Evolutionary conservation across 2,113 vertebrate genomes (phyloP).

Genomic region (Bufo bufo): DNA sequence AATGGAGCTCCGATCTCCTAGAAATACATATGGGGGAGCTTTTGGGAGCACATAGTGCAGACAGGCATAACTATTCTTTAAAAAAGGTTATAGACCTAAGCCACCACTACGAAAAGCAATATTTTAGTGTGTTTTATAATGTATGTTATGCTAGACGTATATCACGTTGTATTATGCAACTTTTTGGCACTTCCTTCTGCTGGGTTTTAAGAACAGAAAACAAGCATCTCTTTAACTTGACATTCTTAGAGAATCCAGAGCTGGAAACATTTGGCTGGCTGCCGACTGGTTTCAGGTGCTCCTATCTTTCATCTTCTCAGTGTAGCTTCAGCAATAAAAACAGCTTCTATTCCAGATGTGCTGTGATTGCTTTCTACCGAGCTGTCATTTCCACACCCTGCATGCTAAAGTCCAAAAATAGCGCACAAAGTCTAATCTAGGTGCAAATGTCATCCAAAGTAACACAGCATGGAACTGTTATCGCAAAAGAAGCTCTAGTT

Average conservation of each 20-base stretch:
- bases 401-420: conserved; percentile 20
- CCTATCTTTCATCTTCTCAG: conserved; percentile 9
- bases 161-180: conserved; percentile 7
- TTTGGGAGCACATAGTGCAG: too few relatives aligned
- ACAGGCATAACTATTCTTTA: too few relatives aligned
- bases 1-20: too few relatives aligned
- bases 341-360: conserved; percentile 52
- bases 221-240: conserved; percentile 7
- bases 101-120: too few relatives aligned
- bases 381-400: conserved; percentile 31
- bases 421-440: not conserved
- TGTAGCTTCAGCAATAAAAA: conserved; percentile 22
- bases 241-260: conserved; percentile 36
- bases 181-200: not conserved
- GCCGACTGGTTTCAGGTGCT: conserved; percentile 23
- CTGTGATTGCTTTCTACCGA: conserved; percentile 33
- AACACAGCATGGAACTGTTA: not conserved
- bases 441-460: not conserved
- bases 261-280: conserved; percentile 26
- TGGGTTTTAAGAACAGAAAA: not conserved
- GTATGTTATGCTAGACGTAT: not conserved
- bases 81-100: not conserved
- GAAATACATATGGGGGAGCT: too few relatives aligned
- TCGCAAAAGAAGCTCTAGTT: not conserved
- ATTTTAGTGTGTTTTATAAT: not conserved